Base-by-base conservation (phyloP, 2,113 vertebrate genomes). In the Erpornis zantholeuca region DNA sequence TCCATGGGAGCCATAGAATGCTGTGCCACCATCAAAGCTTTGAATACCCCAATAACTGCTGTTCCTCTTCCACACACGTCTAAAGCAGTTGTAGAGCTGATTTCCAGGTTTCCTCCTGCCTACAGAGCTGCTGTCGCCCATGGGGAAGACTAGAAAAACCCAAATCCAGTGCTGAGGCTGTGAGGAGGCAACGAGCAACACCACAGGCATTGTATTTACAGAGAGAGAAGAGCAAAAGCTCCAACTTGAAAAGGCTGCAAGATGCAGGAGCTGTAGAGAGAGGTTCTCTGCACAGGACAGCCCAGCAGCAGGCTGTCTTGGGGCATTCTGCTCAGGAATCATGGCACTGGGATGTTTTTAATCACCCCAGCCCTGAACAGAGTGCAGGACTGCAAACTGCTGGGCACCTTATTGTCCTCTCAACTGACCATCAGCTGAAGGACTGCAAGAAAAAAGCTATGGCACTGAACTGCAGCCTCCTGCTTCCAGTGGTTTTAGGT, bases 111-210 rank as follows among this genome's bases (percentile, higher is more conserved):
- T 54, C 18, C 49, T 35, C 44, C 64, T 56, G 59, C 35, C 77
- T 42, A 22, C 49, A 42, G 52, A 72, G 82, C n/a, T 69, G 64
- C 16, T 16, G 11, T 3, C 31, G 42, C n/a, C 15, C 20, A 20
- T 1, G 19, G 31, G 22, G 12, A 44, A 44, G 24, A 31, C 35
- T 21, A 31, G 10, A 38, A 85, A 73, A 54, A 6, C 0, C 59
- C 54, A 57, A 28, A 7, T 1, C 0, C 6, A 33, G 38, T 0
- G 8, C 77, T 29, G 10, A 87, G 42, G 76, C 31, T 76, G 36
- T 1, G 2, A 29, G 68, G 49, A 76, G 49, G 38, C 66, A 54
- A 18, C 0, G 1, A 40, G 20, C 54, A n/a, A 22, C 1, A 9
- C 15, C 64, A 27, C 25, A 5, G 40, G 33, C 33, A 5, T 13